Percentiles rank a stretch among this genome's conserved stretches.
These are phyloP conservation scores for Dexiosoma caninum DNA, from an alignment of 2,888 invertebrate species.

Conservation along the genomic window DNA sequence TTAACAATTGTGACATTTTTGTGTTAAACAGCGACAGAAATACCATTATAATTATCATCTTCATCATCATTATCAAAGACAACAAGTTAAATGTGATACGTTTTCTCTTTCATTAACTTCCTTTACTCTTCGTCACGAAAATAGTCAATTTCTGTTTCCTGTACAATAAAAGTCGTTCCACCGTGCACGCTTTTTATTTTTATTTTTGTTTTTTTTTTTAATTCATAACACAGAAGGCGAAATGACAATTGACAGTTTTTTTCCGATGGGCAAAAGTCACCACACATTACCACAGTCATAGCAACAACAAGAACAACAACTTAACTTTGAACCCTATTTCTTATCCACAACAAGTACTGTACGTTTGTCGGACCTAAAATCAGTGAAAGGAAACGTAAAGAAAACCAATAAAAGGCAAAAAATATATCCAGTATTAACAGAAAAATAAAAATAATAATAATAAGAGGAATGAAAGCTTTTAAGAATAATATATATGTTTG, in stretches of 20 bases:
- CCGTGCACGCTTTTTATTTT: not conserved
- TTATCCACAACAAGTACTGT: not conserved
- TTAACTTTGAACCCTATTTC: not conserved
- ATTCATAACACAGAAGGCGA: not conserved
- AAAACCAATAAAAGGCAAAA: not conserved
- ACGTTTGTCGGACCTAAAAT: not conserved
- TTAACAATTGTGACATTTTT: not conserved
- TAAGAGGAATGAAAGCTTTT: not conserved
- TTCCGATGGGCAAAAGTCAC: not conserved
- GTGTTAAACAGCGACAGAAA: not conserved
- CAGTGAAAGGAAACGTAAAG: not conserved
- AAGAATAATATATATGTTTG: no score
- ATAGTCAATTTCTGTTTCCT: not conserved
- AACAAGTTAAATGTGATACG: not conserved
- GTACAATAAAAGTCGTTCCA: not conserved
- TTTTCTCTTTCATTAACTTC: not conserved
- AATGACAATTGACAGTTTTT: not conserved
- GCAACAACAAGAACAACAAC: not conserved
- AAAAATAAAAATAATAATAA: not conserved
- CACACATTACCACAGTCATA: not conserved
- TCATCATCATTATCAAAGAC: not conserved
- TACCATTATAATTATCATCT: not conserved
- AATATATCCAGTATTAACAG: not conserved
- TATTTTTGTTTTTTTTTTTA: not conserved
- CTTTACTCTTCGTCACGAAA: not conserved